Percentiles rank a stretch among this genome's conserved stretches.
Conservation (phyloP, 1,140 invertebrate species). For the Helicoverpa armigera region DNA sequence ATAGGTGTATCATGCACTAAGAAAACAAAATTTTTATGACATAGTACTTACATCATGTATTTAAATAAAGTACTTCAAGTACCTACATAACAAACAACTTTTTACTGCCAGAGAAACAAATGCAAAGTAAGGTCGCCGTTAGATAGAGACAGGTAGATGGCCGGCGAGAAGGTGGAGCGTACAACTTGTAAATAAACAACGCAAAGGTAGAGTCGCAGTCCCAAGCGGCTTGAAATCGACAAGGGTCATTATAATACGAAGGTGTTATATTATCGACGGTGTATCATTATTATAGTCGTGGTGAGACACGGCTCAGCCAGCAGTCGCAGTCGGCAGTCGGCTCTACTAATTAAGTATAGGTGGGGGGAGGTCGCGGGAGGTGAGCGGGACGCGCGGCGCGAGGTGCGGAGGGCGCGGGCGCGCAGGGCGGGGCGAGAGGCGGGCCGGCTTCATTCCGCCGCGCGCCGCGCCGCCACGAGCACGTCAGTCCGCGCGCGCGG, state of each 20-base stretch:
- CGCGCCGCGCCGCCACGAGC: constrained; percentile 73
- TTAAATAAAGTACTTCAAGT: too few species aligned
- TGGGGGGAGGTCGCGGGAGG: constrained; percentile 62
- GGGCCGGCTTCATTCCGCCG: constrained; percentile 73
- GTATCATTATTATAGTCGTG: constrained; percentile 53
- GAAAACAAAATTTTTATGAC: too few species aligned
- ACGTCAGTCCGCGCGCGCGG: constrained; percentile 76
- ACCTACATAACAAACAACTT: neutral
- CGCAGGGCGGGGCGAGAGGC: constrained; percentile 64
- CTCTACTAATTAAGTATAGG: constrained; percentile 79
- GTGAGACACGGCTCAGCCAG: constrained; percentile 55
- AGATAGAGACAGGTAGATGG: constrained; percentile 79
- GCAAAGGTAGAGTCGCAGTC: constrained; percentile 50
- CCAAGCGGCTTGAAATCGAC: constrained; percentile 1
- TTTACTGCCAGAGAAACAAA: constrained; percentile 2
- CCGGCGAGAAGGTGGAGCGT: constrained; percentile 72
- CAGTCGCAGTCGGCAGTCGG: constrained; percentile 55
- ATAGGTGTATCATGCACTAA: too few species aligned
- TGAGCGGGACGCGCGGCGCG: constrained; percentile 39
- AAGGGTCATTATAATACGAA: constrained; percentile 15
- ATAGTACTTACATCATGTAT: too few species aligned
- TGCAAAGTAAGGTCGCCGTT: constrained; percentile 45
- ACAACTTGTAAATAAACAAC: constrained; percentile 65
- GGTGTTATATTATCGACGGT: constrained; percentile 49
- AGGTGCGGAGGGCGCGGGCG: constrained; percentile 57